Evolutionary conservation across 2,113 vertebrate species (phyloP).

Genomic region (Prinia subflava): DNA sequence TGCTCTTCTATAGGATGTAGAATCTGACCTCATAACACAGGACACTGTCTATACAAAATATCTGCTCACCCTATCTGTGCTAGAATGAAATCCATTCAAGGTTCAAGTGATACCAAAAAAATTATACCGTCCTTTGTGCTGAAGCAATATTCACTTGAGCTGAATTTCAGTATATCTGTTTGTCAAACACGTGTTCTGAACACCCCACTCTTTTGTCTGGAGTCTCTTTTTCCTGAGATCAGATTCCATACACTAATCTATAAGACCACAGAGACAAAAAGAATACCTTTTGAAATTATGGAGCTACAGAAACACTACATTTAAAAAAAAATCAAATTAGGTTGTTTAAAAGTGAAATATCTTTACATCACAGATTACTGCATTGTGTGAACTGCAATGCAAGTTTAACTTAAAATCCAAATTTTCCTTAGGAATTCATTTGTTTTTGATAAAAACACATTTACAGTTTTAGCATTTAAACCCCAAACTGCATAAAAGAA

Average conservation of each 20-base stretch:
- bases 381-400: background rate
- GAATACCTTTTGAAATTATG: background rate
- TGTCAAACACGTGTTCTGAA: background rate
- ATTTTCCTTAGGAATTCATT: background rate
- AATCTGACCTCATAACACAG: background rate
- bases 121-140: background rate
- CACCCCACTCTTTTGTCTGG: background rate
- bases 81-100: background rate
- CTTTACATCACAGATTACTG: background rate
- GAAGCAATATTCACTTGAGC: background rate
- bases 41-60: background rate
- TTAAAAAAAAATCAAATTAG: background rate
- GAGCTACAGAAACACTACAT: background rate
- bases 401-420: background rate
- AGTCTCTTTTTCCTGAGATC: background rate
- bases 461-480: background rate
- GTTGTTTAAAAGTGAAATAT: background rate
- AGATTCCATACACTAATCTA: background rate
- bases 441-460: background rate
- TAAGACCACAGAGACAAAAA: background rate
- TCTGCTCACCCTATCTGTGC: background rate
- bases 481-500: background rate
- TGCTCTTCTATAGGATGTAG: background rate
- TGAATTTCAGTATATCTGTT: background rate
- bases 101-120: background rate